Evolutionary conservation across 1,140 invertebrate genomes (phyloP).

Genomic region (Nomia melanderi): DNA sequence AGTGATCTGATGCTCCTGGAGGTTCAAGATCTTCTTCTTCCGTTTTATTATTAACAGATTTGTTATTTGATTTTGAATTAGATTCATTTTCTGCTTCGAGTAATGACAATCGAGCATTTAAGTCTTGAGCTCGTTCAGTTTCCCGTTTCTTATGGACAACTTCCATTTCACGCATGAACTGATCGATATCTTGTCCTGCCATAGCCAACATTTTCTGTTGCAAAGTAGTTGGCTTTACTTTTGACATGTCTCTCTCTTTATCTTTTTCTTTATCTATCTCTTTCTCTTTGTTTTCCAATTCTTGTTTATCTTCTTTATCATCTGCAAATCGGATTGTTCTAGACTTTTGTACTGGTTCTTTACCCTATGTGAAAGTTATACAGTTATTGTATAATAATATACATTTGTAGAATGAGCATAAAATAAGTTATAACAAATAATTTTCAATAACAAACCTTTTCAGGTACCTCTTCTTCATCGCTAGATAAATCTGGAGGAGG

Average conservation of each 20-base stretch:
- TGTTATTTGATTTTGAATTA: slow-evolving; percentile 62
- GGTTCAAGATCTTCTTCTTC: slow-evolving; percentile 72
- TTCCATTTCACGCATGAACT: slow-evolving; percentile 95
- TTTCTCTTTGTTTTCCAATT: slow-evolving; percentile 74
- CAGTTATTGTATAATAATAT: not conserved
- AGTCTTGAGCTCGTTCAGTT: slow-evolving; percentile 84
- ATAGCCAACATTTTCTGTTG: slow-evolving; percentile 92
- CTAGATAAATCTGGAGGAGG: slow-evolving; percentile 88
- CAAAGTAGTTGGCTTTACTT: slow-evolving; percentile 87
- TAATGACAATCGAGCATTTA: slow-evolving; percentile 81
- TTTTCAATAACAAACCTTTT: slow-evolving; percentile 71
- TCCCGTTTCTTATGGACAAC: slow-evolving; percentile 89
- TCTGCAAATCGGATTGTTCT: slow-evolving; percentile 86
- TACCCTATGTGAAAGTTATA: slow-evolving; percentile 62
- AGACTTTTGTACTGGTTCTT: slow-evolving; percentile 77
- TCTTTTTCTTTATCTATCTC: slow-evolving; percentile 74
- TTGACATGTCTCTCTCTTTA: slow-evolving; percentile 74
- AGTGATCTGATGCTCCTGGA: slow-evolving; percentile 81
- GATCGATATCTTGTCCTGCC: slow-evolving; percentile 94
- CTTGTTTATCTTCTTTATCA: slow-evolving; percentile 81
- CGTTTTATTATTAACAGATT: slow-evolving; percentile 59
- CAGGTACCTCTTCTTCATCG: slow-evolving; percentile 83
- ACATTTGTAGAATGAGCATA: too few relatives aligned
- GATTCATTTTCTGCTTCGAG: slow-evolving; percentile 71
- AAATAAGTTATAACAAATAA: not conserved